Conservation (phyloP, 2,797 vertebrate genomes). For the Onychomys arenicola region DNA sequence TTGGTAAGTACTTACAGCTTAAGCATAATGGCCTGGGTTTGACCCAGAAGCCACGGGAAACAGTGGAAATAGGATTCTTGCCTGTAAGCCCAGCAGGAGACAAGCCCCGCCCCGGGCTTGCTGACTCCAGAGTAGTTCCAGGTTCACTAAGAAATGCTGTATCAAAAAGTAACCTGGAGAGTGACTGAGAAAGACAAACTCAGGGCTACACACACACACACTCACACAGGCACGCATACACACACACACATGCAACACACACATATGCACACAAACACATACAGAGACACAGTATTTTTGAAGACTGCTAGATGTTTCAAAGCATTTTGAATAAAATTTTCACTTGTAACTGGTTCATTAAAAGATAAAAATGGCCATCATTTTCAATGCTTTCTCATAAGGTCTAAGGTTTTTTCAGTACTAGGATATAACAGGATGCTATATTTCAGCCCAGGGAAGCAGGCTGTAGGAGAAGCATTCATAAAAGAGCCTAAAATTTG, state of each 20-base stretch:
- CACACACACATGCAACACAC: no score
- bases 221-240: not conserved
- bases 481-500: slow-evolving; percentile 50
- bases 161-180: not conserved
- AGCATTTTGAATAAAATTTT: slow-evolving; percentile 26
- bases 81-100: not conserved
- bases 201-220: not conserved
- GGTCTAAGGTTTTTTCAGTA: slow-evolving; percentile 68
- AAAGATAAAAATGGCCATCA: not conserved
- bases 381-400: slow-evolving; percentile 52
- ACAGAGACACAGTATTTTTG: not conserved
- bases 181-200: not conserved
- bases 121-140: not conserved
- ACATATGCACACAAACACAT: not conserved
- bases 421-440: not conserved
- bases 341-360: not conserved
- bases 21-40: not conserved
- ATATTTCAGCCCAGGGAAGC: slow-evolving; percentile 62
- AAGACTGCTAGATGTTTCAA: not conserved
- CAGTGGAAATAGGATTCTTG: not conserved
- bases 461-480: slow-evolving; percentile 47
- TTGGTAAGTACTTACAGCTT: not conserved
- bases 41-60: no score
- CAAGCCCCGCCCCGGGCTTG: not conserved
- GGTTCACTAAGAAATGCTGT: not conserved